A percentile compares a stretch with the other conserved stretches of the same genome.
Evolutionary conservation across 2,888 invertebrate genomes (phyloP).

Genomic region (Thyatira batis): DNA sequence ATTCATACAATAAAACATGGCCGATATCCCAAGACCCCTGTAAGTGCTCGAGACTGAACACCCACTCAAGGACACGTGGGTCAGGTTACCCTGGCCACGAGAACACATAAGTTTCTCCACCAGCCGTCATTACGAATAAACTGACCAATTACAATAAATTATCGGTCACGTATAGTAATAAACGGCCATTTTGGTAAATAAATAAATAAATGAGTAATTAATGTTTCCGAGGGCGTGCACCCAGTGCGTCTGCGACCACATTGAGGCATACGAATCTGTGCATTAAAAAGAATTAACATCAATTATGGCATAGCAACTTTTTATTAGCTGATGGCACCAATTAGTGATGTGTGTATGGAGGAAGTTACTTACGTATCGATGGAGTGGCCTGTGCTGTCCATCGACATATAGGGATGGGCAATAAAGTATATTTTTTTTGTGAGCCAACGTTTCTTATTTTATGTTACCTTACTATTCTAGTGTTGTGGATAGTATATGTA

Average conservation of each 20-base stretch:
- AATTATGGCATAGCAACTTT: conserved; percentile 45
- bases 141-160: conserved; percentile 77
- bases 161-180: conserved; percentile 58
- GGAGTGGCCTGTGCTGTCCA: conserved; percentile 3
- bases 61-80: conserved; percentile 15
- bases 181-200: conserved; percentile 72
- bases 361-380: conserved; percentile 12
- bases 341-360: conserved; percentile 47
- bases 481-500: no score
- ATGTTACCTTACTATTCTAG: no score
- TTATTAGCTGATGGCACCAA: conserved; percentile 52
- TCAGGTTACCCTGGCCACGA: conserved; percentile 32
- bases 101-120: conserved; percentile 39
- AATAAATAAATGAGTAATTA: conserved; percentile 76
- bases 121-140: conserved; percentile 60
- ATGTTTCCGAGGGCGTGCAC: conserved; percentile 40
- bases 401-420: not conserved
- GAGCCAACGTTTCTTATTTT: not conserved
- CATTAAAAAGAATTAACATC: conserved; percentile 70
- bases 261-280: conserved; percentile 73
- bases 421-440: not conserved
- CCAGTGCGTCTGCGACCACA: conserved; percentile 35
- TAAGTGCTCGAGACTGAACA: conserved; percentile 12
- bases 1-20: conserved; percentile 39
- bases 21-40: conserved; percentile 31